Conservation (phyloP, 2,113 vertebrate genomes). For the Apeltes quadracus region DNA sequence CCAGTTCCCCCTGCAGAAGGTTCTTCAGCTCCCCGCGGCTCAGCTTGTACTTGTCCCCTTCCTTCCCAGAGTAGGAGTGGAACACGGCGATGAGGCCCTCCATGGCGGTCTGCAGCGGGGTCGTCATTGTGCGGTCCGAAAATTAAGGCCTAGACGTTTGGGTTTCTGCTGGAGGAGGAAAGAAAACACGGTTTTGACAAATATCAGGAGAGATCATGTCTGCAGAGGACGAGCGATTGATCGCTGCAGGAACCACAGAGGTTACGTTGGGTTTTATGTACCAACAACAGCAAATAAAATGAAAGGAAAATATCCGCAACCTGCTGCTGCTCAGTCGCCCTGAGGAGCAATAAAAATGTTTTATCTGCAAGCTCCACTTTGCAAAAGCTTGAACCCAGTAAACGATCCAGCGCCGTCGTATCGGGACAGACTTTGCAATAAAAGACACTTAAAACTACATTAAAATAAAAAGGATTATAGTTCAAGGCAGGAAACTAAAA, state of each 20-base stretch:
- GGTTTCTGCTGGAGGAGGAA: no score
- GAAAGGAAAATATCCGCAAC: not conserved
- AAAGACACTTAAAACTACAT: no score
- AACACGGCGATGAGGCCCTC: constrained; percentile 87
- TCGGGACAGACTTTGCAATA: no score
- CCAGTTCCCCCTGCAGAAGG: constrained; percentile 85
- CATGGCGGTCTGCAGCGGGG: constrained; percentile 85
- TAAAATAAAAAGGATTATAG: no score
- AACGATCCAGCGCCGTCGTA: not conserved
- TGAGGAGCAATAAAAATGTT: not conserved
- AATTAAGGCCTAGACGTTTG: constrained; percentile 3
- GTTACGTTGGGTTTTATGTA: not conserved
- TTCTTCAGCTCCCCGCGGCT: constrained; percentile 89
- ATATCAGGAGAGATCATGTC: not conserved
- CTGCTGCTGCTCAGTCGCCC: not conserved
- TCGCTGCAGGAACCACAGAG: not conserved
- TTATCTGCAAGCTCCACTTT: not conserved
- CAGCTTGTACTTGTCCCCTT: constrained; percentile 92
- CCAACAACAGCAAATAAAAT: not conserved
- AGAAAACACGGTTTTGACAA: not conserved
- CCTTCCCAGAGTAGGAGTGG: constrained; percentile 88
- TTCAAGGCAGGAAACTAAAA: no score
- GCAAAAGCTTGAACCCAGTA: not conserved
- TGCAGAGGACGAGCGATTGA: not conserved
- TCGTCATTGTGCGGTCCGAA: constrained; percentile 73